Base-by-base conservation (phyloP, 2,888 invertebrate genomes). In the Lapara coniferarum region DNA sequence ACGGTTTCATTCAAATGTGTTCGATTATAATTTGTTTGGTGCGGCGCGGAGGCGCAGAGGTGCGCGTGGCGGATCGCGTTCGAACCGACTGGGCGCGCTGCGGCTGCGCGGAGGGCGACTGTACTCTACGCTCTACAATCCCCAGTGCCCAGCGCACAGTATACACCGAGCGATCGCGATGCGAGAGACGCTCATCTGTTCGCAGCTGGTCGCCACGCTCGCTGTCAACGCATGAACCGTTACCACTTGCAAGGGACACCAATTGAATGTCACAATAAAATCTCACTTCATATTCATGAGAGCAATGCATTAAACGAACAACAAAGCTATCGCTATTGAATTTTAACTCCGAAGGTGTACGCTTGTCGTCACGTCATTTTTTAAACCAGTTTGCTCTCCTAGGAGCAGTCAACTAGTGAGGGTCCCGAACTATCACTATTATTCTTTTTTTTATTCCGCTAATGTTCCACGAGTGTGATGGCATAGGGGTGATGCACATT, bases 41-140 rank as follows among this genome's bases (percentile, higher is more conserved):
- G 49, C 76, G 73, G 74, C 83, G 82, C 86, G 80, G 78, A 72
- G 49, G 73, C 73, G 76, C 73, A 86, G 78, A 85, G 82, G 91
- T 91, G 91, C 91, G 91, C 91, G 85, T 90, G 81, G 82, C 84
- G 80, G 84, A 83, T 89, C 91, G 91, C 89, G 86, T 89, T 82
- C 82, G 77, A 81, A 78, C 81, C 85, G 88, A 92, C 92, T 92
- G 89, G 81, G 78, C 71, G 58, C 70, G 73, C 71, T 73, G 78
- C 76, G 76, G 78, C 76, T 74, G 78, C 78, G 82, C 85, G 81
- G 81, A 82, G 85, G 83, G 85, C 84, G 83, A 79, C 76, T 63
- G 76, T 66, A 59, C 71, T 70, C 69, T 58, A 69, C 63, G 71
- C 68, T 10, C 30, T 68, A 59, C 58, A 56, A 19, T 49, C 10